phyloP scores from a whole-genome alignment of 2,888 invertebrate genomes.

The Ctena decussata region DNA sequence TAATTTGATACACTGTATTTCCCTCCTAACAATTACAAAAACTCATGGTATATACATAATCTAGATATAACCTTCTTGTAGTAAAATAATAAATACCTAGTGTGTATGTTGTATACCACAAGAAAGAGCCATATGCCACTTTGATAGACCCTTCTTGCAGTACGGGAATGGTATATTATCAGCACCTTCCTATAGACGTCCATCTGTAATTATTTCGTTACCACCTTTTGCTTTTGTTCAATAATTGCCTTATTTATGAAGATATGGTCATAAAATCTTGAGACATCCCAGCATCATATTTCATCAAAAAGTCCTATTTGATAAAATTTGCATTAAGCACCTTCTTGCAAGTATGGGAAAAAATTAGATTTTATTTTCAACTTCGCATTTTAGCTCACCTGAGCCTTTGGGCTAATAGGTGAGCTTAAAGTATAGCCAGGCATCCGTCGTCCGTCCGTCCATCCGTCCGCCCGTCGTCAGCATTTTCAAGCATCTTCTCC shows the following conservation, averaged over 20 bases:
- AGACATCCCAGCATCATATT: background rate
- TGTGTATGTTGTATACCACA: background rate
- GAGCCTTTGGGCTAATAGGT: too few species aligned
- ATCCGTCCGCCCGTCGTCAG: too few species aligned
- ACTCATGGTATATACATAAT: background rate
- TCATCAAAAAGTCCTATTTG: background rate
- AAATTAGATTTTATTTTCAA: too few species aligned
- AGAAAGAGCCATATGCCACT: background rate
- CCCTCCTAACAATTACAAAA: background rate
- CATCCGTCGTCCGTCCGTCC: too few species aligned
- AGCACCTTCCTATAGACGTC: background rate
- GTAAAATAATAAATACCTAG: background rate
- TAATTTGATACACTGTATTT: background rate
- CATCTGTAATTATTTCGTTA: background rate
- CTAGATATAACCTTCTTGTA: background rate
- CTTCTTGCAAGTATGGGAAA: slow-evolving; percentile 3
- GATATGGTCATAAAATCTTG: background rate
- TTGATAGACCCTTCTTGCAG: background rate
- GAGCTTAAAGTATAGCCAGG: too few species aligned
- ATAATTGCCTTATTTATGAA: background rate
- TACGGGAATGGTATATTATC: background rate
- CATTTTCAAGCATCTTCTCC: too few species aligned
- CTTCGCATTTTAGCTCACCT: too few species aligned
- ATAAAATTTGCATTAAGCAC: background rate
- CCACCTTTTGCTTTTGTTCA: background rate